A percentile compares a stretch with the other conserved stretches of the same genome.
phyloP scores from a whole-genome alignment of 2,888 invertebrate species.

The Ennomos fuscantarius region DNA sequence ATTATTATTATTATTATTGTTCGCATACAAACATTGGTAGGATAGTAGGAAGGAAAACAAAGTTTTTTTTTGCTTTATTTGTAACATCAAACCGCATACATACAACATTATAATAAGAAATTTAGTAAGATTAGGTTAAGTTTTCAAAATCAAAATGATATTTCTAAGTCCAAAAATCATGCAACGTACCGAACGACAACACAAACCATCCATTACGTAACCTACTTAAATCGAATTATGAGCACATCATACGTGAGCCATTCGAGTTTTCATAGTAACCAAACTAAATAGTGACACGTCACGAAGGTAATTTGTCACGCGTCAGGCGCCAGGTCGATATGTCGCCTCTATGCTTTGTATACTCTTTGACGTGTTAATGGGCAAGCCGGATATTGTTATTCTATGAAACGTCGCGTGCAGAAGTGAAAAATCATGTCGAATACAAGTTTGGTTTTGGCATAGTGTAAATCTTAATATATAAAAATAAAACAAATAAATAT shows the following conservation, averaged over 20 bases:
- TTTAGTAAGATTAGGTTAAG: too few relatives aligned
- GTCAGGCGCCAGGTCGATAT: conserved; percentile 15
- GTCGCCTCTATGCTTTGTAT: conserved; percentile 13
- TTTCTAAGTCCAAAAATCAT: not conserved
- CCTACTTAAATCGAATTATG: not conserved
- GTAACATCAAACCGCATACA: too few relatives aligned
- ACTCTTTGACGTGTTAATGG: conserved; percentile 20
- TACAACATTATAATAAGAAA: too few relatives aligned
- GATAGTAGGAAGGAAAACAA: too few relatives aligned
- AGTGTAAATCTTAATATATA: too few relatives aligned
- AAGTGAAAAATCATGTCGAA: too few relatives aligned
- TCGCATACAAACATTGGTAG: too few relatives aligned
- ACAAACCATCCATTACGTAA: not conserved
- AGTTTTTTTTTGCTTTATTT: too few relatives aligned
- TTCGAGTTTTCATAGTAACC: conserved; percentile 17
- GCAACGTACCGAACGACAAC: not conserved
- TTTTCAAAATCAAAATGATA: not conserved
- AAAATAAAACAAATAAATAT: too few relatives aligned
- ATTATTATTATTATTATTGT: too few relatives aligned
- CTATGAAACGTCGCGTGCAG: too few relatives aligned
- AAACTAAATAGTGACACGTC: conserved; percentile 15
- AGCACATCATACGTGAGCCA: not conserved
- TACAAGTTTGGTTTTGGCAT: too few relatives aligned
- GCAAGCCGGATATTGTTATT: conserved; percentile 2
- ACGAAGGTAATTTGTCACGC: conserved; percentile 34